Base-by-base conservation (phyloP, 2,113 vertebrate species). In the Vidua chalybeata region DNA sequence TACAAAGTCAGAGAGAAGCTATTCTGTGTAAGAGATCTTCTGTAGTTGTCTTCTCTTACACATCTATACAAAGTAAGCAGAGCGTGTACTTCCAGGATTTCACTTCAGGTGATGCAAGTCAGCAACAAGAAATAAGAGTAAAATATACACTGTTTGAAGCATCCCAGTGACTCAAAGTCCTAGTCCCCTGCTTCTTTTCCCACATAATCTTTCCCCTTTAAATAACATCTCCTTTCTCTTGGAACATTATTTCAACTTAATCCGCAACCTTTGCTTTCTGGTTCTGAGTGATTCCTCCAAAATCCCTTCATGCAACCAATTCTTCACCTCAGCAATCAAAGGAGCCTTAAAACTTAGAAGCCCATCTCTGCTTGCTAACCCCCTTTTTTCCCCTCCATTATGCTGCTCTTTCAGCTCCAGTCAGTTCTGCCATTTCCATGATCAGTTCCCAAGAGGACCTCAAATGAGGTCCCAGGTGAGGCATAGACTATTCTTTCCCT, bases 391-490 rank as follows among this genome's bases (percentile, higher is more conserved):
- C 11, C 26, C n/a, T 51, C 84, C 64, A 88, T 94, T 92, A 87
- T 74, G 35, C 56, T 82, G 64, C 41, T 91, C 55, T 94, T 87
- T 89, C 66, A 75, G 62, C 64, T 81, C 85, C 76, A 94, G 56
- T 87, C 56, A 97, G 61, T 71, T 72, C 90, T 96, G 64, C n/a
- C 58, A 75, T 93, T 87, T 74, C 76, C 90, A 73, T 52, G 85
- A 90, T 84, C 94, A 75, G 62, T n/a, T 90, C 88, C 83, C 77
- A 92, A 81, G 86, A 92, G 56, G 72, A 91, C 48, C 76, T 95
- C 82, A 88, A 93, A 97, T 92, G 92, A 96, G 73, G 86, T 90
- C 83, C 90, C 85, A 90, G 43, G 83, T 91, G 79, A 92, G 90
- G 88, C 30, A 68, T 3, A 41, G 9, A 68, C 92, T 69, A 61